Conservation (phyloP, 2,888 invertebrate species). For the Abscondita cerata region DNA sequence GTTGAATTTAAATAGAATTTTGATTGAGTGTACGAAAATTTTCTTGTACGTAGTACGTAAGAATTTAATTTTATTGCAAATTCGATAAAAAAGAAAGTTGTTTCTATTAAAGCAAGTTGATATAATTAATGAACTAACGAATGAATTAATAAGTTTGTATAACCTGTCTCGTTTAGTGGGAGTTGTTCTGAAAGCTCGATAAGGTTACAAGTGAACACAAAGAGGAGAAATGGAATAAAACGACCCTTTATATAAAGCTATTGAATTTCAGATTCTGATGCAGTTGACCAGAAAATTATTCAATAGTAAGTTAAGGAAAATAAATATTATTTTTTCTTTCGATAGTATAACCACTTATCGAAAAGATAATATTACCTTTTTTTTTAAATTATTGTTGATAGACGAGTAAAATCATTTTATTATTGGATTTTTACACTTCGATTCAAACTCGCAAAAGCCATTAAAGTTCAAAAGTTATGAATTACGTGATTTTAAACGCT, state of each 20-base stretch:
- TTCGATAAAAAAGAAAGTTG: background rate
- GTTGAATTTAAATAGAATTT: too few species aligned
- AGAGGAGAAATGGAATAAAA: conserved; percentile 35
- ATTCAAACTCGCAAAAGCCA: too few species aligned
- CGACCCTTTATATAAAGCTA: conserved; percentile 33
- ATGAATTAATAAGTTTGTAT: conserved; percentile 28
- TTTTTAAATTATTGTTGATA: background rate
- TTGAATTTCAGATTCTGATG: conserved; percentile 30
- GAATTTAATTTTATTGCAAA: background rate
- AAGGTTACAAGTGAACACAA: conserved; percentile 34
- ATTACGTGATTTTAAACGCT: too few species aligned
- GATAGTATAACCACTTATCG: background rate
- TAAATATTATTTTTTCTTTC: conserved; percentile 6
- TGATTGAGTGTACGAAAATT: too few species aligned
- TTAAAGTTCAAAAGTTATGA: too few species aligned
- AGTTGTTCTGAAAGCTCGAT: conserved; percentile 28
- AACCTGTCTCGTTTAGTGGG: conserved; percentile 29
- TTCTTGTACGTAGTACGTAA: too few species aligned
- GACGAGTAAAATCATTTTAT: too few species aligned
- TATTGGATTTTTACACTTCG: too few species aligned
- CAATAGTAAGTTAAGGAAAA: background rate
- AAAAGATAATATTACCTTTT: conserved; percentile 1
- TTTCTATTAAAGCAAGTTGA: background rate
- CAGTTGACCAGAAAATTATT: conserved; percentile 25
- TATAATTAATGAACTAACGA: conserved; percentile 24